Evolutionary conservation across 2,797 vertebrate genomes (phyloP).

Genomic region (Paguma larvata): DNA sequence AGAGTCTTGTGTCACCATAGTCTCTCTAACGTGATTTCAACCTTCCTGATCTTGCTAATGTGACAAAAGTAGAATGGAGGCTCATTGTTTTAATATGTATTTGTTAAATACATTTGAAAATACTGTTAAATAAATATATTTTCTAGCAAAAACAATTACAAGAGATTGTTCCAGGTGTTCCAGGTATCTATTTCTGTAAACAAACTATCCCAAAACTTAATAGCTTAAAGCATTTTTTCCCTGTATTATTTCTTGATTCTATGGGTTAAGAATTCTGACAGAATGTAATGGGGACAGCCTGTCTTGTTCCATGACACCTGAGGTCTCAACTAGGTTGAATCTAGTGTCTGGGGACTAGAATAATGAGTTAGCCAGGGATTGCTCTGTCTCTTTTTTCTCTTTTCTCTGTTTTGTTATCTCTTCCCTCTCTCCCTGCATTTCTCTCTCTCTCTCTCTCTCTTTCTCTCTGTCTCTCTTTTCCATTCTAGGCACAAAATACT

Average conservation of each 20-base stretch:
- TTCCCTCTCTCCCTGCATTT: too few species aligned
- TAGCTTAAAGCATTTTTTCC: neutral
- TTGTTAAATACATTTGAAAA: neutral
- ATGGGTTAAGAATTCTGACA: neutral
- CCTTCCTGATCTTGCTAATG: neutral
- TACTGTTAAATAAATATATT: neutral
- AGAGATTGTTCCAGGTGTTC: neutral
- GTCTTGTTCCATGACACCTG: neutral
- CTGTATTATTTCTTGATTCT: neutral
- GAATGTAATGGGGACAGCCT: neutral
- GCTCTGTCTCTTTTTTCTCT: neutral
- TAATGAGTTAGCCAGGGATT: neutral
- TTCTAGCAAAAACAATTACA: constrained; percentile 1
- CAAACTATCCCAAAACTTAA: neutral
- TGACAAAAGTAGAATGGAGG: neutral
- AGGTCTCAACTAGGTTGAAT: neutral
- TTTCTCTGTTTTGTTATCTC: neutral
- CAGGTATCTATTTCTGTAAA: neutral
- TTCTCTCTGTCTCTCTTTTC: neutral
- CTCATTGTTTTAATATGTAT: neutral
- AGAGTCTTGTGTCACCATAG: neutral
- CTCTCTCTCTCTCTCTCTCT: neutral
- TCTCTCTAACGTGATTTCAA: neutral
- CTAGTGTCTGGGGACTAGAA: neutral
- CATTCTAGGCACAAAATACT: neutral